Evolutionary conservation across 2,797 vertebrate species (phyloP).

Genomic region (Sebastes goodei): DNA sequence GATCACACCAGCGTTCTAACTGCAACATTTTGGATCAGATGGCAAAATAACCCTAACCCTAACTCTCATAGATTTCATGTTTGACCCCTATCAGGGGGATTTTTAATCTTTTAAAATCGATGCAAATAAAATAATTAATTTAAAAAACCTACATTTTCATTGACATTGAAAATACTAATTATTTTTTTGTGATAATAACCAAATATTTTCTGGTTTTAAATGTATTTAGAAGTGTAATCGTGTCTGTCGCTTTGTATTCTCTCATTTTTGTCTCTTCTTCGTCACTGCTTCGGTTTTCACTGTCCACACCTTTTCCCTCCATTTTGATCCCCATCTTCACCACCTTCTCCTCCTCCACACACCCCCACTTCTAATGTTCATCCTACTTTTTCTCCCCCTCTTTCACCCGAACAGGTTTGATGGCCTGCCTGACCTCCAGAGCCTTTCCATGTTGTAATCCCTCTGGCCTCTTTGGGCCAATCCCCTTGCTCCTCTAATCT

Average conservation of each 20-base stretch:
- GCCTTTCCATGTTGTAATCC: slow-evolving; percentile 66
- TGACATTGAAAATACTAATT: neutral
- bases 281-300: neutral
- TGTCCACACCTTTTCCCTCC: neutral
- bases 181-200: neutral
- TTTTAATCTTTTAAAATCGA: neutral
- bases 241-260: neutral
- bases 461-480: slow-evolving; percentile 51
- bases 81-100: too few relatives aligned
- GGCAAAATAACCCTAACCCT: too few relatives aligned
- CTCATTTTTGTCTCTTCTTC: neutral
- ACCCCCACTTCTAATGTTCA: neutral
- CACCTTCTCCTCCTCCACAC: neutral
- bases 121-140: neutral
- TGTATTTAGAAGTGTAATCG: neutral
- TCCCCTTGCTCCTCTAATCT: slow-evolving; percentile 71
- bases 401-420: slow-evolving; percentile 25
- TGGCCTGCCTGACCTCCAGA: slow-evolving; percentile 49
- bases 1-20: too few relatives aligned
- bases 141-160: neutral
- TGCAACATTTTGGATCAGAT: too few relatives aligned
- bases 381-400: slow-evolving; percentile 33
- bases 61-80: too few relatives aligned
- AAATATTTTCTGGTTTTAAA: neutral
- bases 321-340: neutral